Conservation (phyloP, 2,113 vertebrate species). For the Phodopus roborovskii region DNA sequence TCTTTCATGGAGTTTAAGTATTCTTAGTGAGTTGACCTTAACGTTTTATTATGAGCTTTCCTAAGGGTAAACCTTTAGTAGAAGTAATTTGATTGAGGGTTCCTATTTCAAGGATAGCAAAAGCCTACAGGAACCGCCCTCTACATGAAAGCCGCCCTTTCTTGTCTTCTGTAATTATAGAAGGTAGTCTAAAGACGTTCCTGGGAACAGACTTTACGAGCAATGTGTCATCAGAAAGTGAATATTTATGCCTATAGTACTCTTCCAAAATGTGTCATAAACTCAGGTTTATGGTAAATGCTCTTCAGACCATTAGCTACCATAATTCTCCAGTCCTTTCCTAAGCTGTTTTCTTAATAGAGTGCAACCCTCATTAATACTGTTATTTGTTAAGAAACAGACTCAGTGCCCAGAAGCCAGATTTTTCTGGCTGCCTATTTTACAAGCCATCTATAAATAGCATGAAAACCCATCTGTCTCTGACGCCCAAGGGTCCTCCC, state of each 20-base stretch:
- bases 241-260: constrained; percentile 75
- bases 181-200: constrained; percentile 70
- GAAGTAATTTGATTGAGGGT: constrained; percentile 64
- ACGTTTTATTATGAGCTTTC: constrained; percentile 65
- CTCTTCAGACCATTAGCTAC: constrained; percentile 78
- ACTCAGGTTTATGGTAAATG: constrained; percentile 76
- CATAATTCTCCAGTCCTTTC: constrained; percentile 69
- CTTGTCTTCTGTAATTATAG: constrained; percentile 69
- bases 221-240: constrained; percentile 69
- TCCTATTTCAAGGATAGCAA: constrained; percentile 25
- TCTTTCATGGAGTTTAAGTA: constrained; percentile 63
- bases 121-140: constrained; percentile 52
- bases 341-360: constrained; percentile 77
- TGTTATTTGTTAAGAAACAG: constrained; percentile 72
- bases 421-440: constrained; percentile 34
- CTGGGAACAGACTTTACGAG: constrained; percentile 71
- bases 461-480: constrained; percentile 47
- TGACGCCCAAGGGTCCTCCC: neutral
- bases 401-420: constrained; percentile 30
- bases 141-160: constrained; percentile 61
- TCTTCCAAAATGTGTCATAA: constrained; percentile 80
- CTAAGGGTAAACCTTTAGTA: constrained; percentile 70
- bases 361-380: constrained; percentile 75
- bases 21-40: constrained; percentile 68
- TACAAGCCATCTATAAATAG: constrained; percentile 48